Evolutionary conservation across 2,113 vertebrate genomes (phyloP).

Genomic region (Oncorhynchus kisutch): DNA sequence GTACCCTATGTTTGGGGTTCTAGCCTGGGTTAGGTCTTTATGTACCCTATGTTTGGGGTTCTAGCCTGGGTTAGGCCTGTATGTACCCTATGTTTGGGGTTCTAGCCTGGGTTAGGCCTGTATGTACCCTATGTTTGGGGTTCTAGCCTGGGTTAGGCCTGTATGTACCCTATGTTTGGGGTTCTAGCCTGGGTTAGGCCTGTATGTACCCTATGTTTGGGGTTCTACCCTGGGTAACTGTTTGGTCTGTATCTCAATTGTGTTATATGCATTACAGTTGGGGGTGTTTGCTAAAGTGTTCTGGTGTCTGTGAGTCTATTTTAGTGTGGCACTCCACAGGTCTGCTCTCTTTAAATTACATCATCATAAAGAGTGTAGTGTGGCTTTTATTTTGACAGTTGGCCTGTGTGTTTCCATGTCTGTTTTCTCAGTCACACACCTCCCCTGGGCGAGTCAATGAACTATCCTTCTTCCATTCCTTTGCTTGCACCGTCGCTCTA

Average conservation of each 20-base stretch:
- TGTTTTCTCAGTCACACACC: slow-evolving; percentile 23
- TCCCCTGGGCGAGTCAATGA: slow-evolving; percentile 12
- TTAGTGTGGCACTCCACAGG: background rate
- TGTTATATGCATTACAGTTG: background rate
- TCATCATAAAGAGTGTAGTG: slow-evolving; percentile 1
- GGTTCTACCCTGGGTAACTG: no score
- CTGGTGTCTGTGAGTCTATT: background rate
- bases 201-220: no score
- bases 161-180: background rate
- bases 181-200: background rate
- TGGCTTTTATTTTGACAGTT: slow-evolving; percentile 1
- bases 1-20: no score
- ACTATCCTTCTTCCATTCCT: slow-evolving; percentile 12
- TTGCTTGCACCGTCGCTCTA: background rate
- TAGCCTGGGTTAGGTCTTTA: background rate
- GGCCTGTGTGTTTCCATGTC: slow-evolving; percentile 32
- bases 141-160: no score
- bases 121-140: no score
- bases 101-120: no score
- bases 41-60: background rate
- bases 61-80: background rate
- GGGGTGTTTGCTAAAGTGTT: background rate
- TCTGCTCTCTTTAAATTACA: background rate
- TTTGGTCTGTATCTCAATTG: no score
- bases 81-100: no score